Evolutionary conservation across 2,797 vertebrate species (phyloP).

Genomic region (Hydrophis major): DNA sequence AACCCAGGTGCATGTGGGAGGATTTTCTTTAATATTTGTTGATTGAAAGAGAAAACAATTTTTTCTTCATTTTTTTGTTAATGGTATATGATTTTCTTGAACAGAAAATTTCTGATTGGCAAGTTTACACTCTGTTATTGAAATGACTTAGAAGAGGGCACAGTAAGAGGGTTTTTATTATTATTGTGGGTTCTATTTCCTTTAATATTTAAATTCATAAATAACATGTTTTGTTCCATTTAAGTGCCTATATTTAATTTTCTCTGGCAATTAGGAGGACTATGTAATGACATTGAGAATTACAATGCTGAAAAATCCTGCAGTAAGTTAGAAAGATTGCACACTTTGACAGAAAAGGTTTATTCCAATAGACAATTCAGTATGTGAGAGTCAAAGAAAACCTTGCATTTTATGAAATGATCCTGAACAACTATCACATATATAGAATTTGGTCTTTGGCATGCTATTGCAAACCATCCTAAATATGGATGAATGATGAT

Average conservation of each 20-base stretch:
- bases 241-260: not conserved
- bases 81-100: constrained; percentile 2
- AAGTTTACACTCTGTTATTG: not conserved
- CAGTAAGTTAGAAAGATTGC: not conserved
- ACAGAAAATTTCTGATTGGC: not conserved
- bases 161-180: not conserved
- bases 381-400: not conserved
- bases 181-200: constrained; percentile 3
- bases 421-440: not conserved
- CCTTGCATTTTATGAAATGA: not conserved
- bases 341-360: not conserved
- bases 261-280: not conserved
- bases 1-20: constrained; percentile 4
- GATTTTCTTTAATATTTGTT: constrained; percentile 14
- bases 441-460: not conserved
- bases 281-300: not conserved
- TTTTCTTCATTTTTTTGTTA: not conserved
- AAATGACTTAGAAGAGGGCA: not conserved
- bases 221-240: not conserved
- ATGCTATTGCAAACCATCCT: not conserved
- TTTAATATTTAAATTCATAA: not conserved
- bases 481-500: not conserved
- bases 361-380: not conserved
- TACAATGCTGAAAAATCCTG: not conserved
- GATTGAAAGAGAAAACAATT: constrained; percentile 1